Conservation (phyloP, 2,888 invertebrate genomes). For the Hermodice carunculata region DNA sequence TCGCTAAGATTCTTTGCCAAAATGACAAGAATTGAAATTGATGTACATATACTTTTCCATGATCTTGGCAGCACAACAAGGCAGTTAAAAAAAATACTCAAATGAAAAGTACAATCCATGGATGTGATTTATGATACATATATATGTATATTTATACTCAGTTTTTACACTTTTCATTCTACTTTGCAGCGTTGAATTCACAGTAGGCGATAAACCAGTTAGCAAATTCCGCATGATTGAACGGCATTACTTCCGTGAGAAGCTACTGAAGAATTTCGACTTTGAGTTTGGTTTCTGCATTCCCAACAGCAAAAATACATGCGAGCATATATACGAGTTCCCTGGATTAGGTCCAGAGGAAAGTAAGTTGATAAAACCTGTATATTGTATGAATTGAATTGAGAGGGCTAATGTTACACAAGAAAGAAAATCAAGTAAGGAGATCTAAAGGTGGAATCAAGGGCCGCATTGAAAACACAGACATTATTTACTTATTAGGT, state of each 20-base stretch:
- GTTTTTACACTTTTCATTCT: slow-evolving; percentile 7
- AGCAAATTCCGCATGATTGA: slow-evolving; percentile 98
- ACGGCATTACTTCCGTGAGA: slow-evolving; percentile 94
- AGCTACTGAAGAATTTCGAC: slow-evolving; percentile 95
- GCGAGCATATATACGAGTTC: slow-evolving; percentile 99
- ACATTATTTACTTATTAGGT: no score
- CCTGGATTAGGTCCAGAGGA: slow-evolving; percentile 88
- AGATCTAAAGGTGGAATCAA: no score
- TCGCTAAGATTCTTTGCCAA: no score
- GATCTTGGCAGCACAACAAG: not conserved
- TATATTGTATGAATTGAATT: no score
- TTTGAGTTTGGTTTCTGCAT: slow-evolving; percentile 99
- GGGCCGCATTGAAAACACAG: no score
- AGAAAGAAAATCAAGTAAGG: no score
- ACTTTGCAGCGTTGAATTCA: slow-evolving; percentile 90
- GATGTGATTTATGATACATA: not conserved
- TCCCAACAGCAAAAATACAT: slow-evolving; percentile 96
- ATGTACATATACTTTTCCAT: no score
- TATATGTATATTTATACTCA: not conserved
- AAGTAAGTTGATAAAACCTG: slow-evolving; percentile 77
- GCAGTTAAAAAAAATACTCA: not conserved
- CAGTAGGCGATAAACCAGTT: slow-evolving; percentile 91
- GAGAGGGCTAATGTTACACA: no score
- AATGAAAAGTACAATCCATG: not conserved
- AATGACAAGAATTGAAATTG: no score